Evolutionary conservation across 2,113 vertebrate species (phyloP).

Genomic region (Aphyosemion australe): DNA sequence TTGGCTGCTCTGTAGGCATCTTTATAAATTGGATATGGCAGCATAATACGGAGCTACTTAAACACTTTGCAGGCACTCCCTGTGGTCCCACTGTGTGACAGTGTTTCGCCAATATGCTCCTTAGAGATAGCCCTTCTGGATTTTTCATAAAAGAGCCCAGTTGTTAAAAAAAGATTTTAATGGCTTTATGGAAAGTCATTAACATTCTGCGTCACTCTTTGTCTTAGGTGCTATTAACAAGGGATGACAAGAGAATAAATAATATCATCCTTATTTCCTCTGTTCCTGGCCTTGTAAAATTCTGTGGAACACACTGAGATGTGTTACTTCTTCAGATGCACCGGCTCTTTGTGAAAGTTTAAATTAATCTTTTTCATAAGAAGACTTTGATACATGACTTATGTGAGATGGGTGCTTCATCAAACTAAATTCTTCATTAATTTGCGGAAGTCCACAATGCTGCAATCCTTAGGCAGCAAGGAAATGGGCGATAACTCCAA

Average conservation of each 20-base stretch:
- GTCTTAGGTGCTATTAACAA: conserved; percentile 50
- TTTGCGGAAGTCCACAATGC: conserved; percentile 19
- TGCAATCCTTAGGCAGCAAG: conserved; percentile 29
- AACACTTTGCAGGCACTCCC: conserved; percentile 52
- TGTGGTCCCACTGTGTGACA: conserved; percentile 47
- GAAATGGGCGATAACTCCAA: conserved; percentile 20
- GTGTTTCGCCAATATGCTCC: conserved; percentile 57
- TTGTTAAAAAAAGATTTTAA: conserved; percentile 59
- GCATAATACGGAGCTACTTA: conserved; percentile 54
- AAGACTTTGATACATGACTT: conserved; percentile 32
- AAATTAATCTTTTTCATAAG: conserved; percentile 39
- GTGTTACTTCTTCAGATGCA: conserved; percentile 23
- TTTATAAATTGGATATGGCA: conserved; percentile 60
- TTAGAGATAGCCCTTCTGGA: conserved; percentile 56
- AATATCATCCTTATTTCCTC: conserved; percentile 25
- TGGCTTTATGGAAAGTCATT: conserved; percentile 61
- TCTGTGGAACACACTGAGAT: conserved; percentile 27
- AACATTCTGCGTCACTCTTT: conserved; percentile 43
- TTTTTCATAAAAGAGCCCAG: conserved; percentile 43
- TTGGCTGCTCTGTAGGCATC: conserved; percentile 49
- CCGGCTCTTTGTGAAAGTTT: conserved; percentile 22
- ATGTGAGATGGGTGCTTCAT: conserved; percentile 17
- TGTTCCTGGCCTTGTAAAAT: conserved; percentile 18
- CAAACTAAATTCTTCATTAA: conserved; percentile 38
- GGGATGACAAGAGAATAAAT: conserved; percentile 51